Base-by-base conservation (phyloP, 2,797 vertebrate genomes). In the Dipus sagitta region DNA sequence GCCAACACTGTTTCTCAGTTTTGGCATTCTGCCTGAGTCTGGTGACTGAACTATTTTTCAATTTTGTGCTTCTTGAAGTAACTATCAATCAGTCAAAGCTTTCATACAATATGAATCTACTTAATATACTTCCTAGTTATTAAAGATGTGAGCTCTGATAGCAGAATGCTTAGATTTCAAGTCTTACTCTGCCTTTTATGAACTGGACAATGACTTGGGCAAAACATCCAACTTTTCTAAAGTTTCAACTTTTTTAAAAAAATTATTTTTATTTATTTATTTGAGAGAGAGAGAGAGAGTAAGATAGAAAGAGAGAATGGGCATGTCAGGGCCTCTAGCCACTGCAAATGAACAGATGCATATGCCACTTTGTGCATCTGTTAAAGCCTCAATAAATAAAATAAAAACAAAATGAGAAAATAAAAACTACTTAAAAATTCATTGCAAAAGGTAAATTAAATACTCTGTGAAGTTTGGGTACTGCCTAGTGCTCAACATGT, bases 151-250 rank as follows among this genome's bases (percentile, higher is more conserved):
- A 20, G 13, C 2, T 84, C 17, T 81, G 12, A 71, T 87, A 79
- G 42, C 32, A 88, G 62, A 88, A 38, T 67, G 10, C 21, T n/a
- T 68, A 24, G 6, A 8, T 68, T 91, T 30, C 17, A 72, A 32
- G 23, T 24, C 38, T 4, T 30, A 68, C 14, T 89, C 64, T 62
- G 1, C 28, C 23, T 84, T 65, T 47, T 81, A 62, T 71, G 68
- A 94, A 54, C 34, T 58, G 23, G 30, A 47, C 24, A 87, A 84
- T 67, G 21, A 80, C 11, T 68, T 81, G 5, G 0, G 3, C 4
- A 87, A 94, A 30, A 74, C 77, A 81, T 83, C 86, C 62, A 77
- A 72, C 30, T 91, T 95, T 89, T 81, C 21, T 86, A 87, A 65
- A 65, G 38, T 38, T 6, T 38, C 38, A 38, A 38, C 38, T 38